Evolutionary conservation across 2,888 invertebrate genomes (phyloP), one percentile per base, ranked within the genome.

Genomic region (Leptinotarsa rubiginosa): DNA sequence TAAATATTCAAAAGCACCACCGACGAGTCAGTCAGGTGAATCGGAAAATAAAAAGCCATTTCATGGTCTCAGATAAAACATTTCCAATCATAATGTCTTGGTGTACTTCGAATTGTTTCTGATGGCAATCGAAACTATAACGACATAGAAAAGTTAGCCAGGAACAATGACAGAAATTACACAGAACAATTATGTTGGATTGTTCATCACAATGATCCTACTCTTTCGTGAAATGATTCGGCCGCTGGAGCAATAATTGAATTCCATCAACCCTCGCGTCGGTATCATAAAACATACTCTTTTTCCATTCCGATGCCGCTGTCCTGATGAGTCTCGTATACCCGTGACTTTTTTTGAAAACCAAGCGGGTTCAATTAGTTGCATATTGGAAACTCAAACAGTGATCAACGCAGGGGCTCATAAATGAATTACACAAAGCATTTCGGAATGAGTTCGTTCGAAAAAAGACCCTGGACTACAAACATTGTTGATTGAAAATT

Each of bases 231-330:
- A 16, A 50, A 50, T 50, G 4, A 13, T 1, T 50, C 50, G 50
- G 16, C n/a, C n/a, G 50, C 16, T 50, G 4, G 4, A n/a, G 7
- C n/a, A 50, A 50, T 50, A 50, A 50, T 50, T 50, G 50, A 50
- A 50, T 50, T 50, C 50, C 50, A 50, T 50, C 16, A 50, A 50
- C 50, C 50, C 16, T 15, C 1, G 50, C 50, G 50, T n/a, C 50
- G 50, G 50, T 50, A n/a, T 50, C 50, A 50, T 50, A 50, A 50
- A 50, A 50, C 50, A 50, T 50, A 15, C 50, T n/a, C n/a, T 50
- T 50, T 41, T 41, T 50, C 16, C n/a, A 50, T 50, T 50, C 50
- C 13, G 4, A 13, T 50, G 15, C 50, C 50, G 15, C 16, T 16
- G 7, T 50, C 15, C n/a, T 50, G 15, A 50, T 50, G 50, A 50